Percentiles rank a stretch among this genome's conserved stretches.
Conservation (phyloP, 2,888 invertebrate genomes). For the Eurois occulta region DNA sequence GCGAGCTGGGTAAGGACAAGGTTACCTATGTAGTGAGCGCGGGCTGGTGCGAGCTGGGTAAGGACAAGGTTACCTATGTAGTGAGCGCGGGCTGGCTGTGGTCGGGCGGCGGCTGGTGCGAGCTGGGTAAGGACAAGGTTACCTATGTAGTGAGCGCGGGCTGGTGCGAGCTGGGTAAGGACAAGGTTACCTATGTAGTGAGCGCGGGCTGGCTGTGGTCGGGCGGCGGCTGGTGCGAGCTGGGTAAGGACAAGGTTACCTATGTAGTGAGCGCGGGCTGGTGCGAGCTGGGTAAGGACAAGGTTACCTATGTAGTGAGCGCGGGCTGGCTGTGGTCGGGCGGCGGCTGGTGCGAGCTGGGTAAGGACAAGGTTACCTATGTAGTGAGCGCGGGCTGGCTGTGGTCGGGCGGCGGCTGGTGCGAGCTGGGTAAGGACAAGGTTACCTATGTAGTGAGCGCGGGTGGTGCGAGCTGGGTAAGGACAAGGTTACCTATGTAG, state of each 20-base stretch:
- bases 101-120: slow-evolving; percentile 76
- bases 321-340: slow-evolving; percentile 80
- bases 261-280: too few relatives aligned
- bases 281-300: too few relatives aligned
- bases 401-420: too few relatives aligned
- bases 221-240: slow-evolving; percentile 73
- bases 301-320: slow-evolving; percentile 67
- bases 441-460: slow-evolving; percentile 72
- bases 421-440: too few relatives aligned
- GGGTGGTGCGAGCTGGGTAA: slow-evolving; percentile 73
- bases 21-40: too few relatives aligned
- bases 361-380: slow-evolving; percentile 8
- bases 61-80: slow-evolving; percentile 26
- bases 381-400: too few relatives aligned
- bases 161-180: too few relatives aligned
- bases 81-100: slow-evolving; percentile 80
- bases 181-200: slow-evolving; percentile 55
- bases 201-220: slow-evolving; percentile 81
- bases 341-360: slow-evolving; percentile 72
- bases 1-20: slow-evolving; percentile 65
- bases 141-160: too few relatives aligned
- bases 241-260: slow-evolving; percentile 48
- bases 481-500: too few relatives aligned
- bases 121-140: slow-evolving; percentile 58
- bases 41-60: too few relatives aligned